Evolutionary conservation across 2,113 vertebrate genomes (phyloP).

Genomic region (Scomber colias): DNA sequence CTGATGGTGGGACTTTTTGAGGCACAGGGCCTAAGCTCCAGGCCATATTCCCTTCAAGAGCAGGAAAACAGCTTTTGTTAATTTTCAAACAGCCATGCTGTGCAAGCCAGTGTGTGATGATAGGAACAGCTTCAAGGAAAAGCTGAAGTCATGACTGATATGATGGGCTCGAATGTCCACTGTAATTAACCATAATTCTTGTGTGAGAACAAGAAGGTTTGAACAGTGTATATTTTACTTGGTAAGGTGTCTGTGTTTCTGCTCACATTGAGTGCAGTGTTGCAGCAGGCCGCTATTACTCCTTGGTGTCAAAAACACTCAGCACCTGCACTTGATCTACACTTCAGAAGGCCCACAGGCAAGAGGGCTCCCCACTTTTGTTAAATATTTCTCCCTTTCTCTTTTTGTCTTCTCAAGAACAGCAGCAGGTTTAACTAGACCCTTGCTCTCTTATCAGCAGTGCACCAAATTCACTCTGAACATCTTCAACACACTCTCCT

Average conservation of each 20-base stretch:
- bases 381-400: constrained; percentile 42
- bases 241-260: constrained; percentile 23
- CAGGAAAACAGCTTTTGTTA: constrained; percentile 53
- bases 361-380: constrained; percentile 45
- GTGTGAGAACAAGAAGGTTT: constrained; percentile 36
- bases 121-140: constrained; percentile 48
- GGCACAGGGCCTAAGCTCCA: constrained; percentile 29
- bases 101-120: constrained; percentile 46
- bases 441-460: constrained; percentile 45
- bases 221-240: constrained; percentile 46
- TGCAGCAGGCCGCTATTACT: constrained; percentile 62
- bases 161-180: constrained; percentile 51
- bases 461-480: constrained; percentile 36
- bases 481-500: constrained; percentile 31
- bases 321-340: constrained; percentile 75
- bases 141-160: constrained; percentile 33
- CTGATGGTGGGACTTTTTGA: constrained; percentile 47
- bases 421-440: constrained; percentile 44
- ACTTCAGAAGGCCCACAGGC: constrained; percentile 70
- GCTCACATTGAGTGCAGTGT: constrained; percentile 18
- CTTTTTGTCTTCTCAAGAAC: constrained; percentile 51
- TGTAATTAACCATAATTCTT: constrained; percentile 63
- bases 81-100: constrained; percentile 40
- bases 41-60: constrained; percentile 48
- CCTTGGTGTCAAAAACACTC: constrained; percentile 63